Evolutionary conservation across 2,888 invertebrate species (phyloP).

Genomic region (Muschampia plurimacula): DNA sequence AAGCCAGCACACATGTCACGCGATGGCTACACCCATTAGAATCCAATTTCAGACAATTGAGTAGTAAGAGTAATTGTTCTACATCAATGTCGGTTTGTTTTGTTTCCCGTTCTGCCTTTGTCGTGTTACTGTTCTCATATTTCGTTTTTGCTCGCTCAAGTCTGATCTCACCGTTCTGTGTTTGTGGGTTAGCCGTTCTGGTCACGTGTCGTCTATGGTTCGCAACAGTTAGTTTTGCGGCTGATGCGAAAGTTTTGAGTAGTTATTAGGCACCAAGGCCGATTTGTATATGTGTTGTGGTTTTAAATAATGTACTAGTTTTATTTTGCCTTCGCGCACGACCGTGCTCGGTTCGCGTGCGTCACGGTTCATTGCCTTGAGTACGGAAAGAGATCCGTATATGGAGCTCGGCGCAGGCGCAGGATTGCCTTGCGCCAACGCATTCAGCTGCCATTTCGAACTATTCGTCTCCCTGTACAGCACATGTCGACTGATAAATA

Average conservation of each 20-base stretch:
- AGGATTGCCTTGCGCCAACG: slow-evolving; percentile 80
- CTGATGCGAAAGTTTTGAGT: slow-evolving; percentile 17
- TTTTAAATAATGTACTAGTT: slow-evolving; percentile 47
- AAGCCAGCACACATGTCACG: slow-evolving; percentile 54
- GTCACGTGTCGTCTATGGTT: slow-evolving; percentile 25
- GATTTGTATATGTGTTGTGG: slow-evolving; percentile 33
- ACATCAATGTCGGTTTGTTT: slow-evolving; percentile 49
- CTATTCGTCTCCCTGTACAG: slow-evolving; percentile 64
- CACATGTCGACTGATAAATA: slow-evolving; percentile 57
- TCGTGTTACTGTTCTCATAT: slow-evolving; percentile 36
- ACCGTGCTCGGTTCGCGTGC: slow-evolving; percentile 60
- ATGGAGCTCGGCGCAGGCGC: slow-evolving; percentile 70
- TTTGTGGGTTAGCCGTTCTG: slow-evolving; percentile 26
- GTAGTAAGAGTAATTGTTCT: slow-evolving; percentile 56
- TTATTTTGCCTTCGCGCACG: slow-evolving; percentile 48
- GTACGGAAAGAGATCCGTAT: slow-evolving; percentile 78
- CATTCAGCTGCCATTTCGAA: slow-evolving; percentile 67
- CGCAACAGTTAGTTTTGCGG: slow-evolving; percentile 31
- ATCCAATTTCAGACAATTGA: slow-evolving; percentile 65
- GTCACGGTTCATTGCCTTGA: slow-evolving; percentile 84
- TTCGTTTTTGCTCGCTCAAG: not conserved
- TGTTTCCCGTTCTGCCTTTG: slow-evolving; percentile 38
- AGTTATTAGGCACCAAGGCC: slow-evolving; percentile 7
- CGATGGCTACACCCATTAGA: slow-evolving; percentile 64
- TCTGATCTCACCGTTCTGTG: slow-evolving; percentile 21